Conservation (phyloP, 1,140 invertebrate genomes). For the Tetramorium parvispinum region DNA sequence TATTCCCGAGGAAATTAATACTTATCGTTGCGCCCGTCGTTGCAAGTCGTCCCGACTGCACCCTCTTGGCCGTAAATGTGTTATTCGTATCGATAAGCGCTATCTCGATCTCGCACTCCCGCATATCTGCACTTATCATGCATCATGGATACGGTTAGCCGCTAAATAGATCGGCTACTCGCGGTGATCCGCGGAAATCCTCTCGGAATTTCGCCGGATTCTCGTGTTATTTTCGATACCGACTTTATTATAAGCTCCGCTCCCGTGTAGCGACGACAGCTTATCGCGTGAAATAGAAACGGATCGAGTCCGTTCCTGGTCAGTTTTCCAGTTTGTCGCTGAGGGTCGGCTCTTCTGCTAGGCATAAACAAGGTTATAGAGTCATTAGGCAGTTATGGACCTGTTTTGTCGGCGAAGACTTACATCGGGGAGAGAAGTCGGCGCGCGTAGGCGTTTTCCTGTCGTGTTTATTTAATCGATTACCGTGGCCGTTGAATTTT, state of each 20-base stretch:
- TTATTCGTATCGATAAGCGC: neutral
- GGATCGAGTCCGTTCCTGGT: slow-evolving; percentile 34
- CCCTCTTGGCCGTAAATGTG: neutral
- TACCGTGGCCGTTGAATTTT: slow-evolving; percentile 63
- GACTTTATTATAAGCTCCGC: slow-evolving; percentile 42
- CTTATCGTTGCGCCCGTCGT: neutral
- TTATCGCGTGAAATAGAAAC: slow-evolving; percentile 57
- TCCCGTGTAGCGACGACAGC: neutral
- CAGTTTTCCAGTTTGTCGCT: slow-evolving; percentile 54
- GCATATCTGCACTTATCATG: slow-evolving; percentile 1
- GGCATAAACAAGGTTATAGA: slow-evolving; percentile 67
- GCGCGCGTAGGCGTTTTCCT: slow-evolving; percentile 23
- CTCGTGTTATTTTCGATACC: slow-evolving; percentile 42
- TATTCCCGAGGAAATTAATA: neutral
- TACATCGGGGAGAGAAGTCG: neutral
- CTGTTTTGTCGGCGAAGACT: slow-evolving; percentile 19
- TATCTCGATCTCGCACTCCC: neutral
- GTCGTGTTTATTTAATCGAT: slow-evolving; percentile 68
- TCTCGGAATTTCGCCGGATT: slow-evolving; percentile 28
- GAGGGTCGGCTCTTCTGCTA: neutral
- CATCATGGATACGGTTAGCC: slow-evolving; percentile 28
- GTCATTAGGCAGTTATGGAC: slow-evolving; percentile 63
- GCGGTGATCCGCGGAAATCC: slow-evolving; percentile 37
- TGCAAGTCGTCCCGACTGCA: neutral
- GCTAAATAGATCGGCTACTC: slow-evolving; percentile 33